These are phyloP conservation scores for Hormaphis cornu DNA, from an alignment of 1,140 invertebrate genomes.

Conservation along the genomic window DNA sequence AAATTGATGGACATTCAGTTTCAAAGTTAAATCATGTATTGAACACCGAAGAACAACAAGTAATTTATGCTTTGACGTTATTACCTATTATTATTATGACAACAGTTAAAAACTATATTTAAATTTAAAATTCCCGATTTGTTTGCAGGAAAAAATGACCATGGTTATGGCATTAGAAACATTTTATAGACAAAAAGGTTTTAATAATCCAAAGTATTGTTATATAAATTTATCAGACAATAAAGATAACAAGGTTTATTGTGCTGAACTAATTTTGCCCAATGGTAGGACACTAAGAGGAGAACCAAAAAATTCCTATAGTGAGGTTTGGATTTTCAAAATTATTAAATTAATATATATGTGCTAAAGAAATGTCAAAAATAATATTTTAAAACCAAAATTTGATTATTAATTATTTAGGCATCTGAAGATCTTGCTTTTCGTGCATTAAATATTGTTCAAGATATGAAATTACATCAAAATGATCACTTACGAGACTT, in stretches of 20 bases:
- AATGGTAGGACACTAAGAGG: constrained; percentile 5
- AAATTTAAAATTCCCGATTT: background rate
- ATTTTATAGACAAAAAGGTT: constrained; percentile 9
- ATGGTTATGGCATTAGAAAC: background rate
- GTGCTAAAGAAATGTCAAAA: background rate
- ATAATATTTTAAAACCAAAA: background rate
- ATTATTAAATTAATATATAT: background rate
- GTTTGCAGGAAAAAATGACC: background rate
- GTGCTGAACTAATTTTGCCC: background rate
- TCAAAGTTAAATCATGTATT: background rate
- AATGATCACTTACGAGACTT: background rate
- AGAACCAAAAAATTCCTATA: background rate
- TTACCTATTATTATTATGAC: background rate
- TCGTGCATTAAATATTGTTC: constrained; percentile 5
- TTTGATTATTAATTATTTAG: background rate
- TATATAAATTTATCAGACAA: background rate
- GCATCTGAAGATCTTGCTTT: constrained; percentile 10
- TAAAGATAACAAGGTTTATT: background rate
- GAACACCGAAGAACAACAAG: background rate
- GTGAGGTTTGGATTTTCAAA: background rate
- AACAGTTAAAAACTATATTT: background rate
- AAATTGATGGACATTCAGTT: background rate
- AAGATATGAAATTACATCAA: constrained; percentile 2
- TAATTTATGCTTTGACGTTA: background rate
- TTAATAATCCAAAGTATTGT: background rate